Evolutionary conservation across 2,113 vertebrate species (phyloP).

Genomic region (Dromiciops gliroides): DNA sequence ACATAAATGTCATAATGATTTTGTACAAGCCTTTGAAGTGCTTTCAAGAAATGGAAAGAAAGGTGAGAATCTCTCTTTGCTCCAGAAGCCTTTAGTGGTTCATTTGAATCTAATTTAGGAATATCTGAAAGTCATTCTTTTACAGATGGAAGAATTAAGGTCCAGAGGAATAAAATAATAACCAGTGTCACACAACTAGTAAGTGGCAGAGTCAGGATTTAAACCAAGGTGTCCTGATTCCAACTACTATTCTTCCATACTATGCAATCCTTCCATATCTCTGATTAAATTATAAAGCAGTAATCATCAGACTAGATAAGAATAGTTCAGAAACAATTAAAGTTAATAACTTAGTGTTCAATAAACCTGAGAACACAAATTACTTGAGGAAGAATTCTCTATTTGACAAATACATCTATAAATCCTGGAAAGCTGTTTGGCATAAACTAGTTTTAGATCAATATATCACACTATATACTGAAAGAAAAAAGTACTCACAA

Average conservation of each 20-base stretch:
- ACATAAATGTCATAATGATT: slow-evolving; percentile 35
- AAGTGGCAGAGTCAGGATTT: not conserved
- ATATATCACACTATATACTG: not conserved
- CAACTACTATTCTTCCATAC: not conserved
- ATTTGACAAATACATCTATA: not conserved
- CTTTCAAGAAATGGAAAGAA: slow-evolving; percentile 36
- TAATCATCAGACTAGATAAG: not conserved
- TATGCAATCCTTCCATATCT: not conserved
- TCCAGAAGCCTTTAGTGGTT: not conserved
- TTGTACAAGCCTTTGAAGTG: not conserved
- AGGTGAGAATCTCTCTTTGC: slow-evolving; percentile 8
- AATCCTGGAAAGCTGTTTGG: not conserved
- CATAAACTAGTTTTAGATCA: not conserved
- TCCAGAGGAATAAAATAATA: not conserved
- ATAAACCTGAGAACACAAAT: not conserved
- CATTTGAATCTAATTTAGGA: slow-evolving; percentile 51
- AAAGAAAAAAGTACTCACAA: not conserved
- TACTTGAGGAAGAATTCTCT: not conserved
- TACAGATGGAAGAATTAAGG: not conserved
- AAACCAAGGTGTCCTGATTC: slow-evolving; percentile 10
- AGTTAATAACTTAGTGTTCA: not conserved
- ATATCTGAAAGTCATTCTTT: slow-evolving; percentile 14
- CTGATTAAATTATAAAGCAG: not conserved
- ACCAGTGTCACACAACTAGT: not conserved
- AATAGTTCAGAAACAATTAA: not conserved